Conservation (phyloP, 1,140 invertebrate genomes). For the Lepidurus packardi region DNA sequence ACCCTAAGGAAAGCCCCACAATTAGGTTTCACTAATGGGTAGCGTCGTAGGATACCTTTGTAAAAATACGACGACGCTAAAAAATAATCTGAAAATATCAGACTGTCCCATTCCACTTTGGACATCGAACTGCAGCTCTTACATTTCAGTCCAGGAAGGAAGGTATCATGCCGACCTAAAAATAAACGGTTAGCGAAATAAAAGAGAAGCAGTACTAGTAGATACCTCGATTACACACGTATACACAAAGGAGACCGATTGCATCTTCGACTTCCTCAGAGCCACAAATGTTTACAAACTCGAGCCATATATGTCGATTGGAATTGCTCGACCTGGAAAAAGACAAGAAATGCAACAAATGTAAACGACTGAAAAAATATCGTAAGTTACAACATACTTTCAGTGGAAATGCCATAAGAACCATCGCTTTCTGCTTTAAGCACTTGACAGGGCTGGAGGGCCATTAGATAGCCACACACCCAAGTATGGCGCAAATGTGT, state of each 20-base stretch:
- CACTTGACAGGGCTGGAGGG: not conserved
- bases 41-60: not conserved
- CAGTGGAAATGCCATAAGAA: not conserved
- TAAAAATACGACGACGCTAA: not conserved
- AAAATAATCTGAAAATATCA: not conserved
- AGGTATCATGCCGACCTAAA: not conserved
- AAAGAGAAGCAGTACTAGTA: not conserved
- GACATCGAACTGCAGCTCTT: not conserved
- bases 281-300: not conserved
- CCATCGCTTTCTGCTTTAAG: not conserved
- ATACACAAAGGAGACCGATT: not conserved
- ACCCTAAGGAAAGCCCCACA: not conserved
- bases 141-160: not conserved
- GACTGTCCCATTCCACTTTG: not conserved
- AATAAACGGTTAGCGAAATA: conserved; percentile 3
- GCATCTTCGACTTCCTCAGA: not conserved
- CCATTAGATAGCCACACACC: not conserved
- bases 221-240: not conserved
- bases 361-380: not conserved
- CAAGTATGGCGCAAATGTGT: conserved; percentile 5
- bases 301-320: not conserved
- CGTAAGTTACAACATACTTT: not conserved
- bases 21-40: not conserved
- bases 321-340: not conserved
- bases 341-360: not conserved